Percentiles rank a stretch among this genome's conserved stretches.
Conservation (phyloP, 1,140 invertebrate species). For the Dreissena polymorpha region DNA sequence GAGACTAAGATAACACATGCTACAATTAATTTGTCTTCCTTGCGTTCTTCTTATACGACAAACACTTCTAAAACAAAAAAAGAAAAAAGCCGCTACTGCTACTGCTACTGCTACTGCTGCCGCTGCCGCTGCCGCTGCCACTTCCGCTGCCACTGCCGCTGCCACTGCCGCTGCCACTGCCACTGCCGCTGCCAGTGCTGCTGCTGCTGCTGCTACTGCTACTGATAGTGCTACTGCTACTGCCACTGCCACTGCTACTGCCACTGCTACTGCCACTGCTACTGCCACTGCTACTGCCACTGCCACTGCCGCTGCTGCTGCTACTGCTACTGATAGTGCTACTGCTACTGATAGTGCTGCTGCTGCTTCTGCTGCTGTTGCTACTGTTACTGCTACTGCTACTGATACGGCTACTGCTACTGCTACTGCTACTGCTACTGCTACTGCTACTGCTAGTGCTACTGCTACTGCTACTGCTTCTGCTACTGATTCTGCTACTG, state of each 20-base stretch:
- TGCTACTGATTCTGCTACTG: constrained; percentile 80
- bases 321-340: no score
- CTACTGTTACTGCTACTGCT: neutral
- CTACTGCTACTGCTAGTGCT: constrained; percentile 17
- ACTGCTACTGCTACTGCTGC: constrained; percentile 1
- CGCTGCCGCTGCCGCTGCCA: constrained; percentile 6
- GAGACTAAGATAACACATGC: no score
- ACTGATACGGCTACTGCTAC: neutral
- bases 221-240: neutral
- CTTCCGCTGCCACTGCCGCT: neutral
- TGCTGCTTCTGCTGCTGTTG: constrained; percentile 1
- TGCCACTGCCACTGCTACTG: neutral
- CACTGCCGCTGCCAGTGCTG: neutral
- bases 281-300: neutral
- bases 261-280: neutral
- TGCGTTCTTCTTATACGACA: no score
- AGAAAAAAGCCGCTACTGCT: no score
- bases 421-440: constrained; percentile 6
- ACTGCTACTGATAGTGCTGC: neutral
- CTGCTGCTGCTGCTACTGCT: constrained; percentile 3
- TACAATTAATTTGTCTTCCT: no score
- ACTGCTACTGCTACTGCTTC: constrained; percentile 56
- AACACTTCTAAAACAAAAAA: no score
- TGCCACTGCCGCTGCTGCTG: neutral
- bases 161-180: neutral